Evolutionary conservation across 2,797 vertebrate genomes (phyloP).

Genomic region (Todus mexicanus): DNA sequence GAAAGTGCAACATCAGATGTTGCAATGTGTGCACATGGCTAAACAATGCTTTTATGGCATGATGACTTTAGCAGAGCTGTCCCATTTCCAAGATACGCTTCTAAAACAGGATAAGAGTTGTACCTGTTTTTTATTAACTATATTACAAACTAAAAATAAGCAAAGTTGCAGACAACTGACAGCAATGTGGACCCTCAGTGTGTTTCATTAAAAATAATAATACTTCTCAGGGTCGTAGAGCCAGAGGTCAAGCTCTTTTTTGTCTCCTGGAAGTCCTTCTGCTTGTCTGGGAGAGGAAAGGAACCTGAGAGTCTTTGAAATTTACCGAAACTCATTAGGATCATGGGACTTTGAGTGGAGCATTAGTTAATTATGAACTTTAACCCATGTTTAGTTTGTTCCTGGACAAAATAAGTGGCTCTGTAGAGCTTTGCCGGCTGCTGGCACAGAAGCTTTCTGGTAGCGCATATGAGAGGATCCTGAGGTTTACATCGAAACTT

Average conservation of each 20-base stretch:
- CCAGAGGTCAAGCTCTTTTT: not conserved
- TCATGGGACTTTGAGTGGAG: not conserved
- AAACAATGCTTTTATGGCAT: conserved; percentile 7
- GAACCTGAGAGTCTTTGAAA: not conserved
- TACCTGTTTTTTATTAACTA: conserved; percentile 45
- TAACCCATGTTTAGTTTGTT: not conserved
- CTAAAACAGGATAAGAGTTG: not conserved
- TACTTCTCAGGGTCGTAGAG: not conserved
- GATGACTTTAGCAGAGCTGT: conserved; percentile 4
- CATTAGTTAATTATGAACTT: not conserved
- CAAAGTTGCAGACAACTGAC: not conserved
- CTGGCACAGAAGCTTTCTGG: not conserved
- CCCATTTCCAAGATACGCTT: not conserved
- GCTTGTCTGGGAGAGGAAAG: not conserved
- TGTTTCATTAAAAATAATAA: conserved; percentile 28
- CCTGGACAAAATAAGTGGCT: not conserved
- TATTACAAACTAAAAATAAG: conserved; percentile 26
- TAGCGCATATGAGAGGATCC: not conserved
- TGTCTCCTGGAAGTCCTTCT: not conserved
- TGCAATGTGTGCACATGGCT: not conserved
- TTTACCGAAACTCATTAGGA: not conserved
- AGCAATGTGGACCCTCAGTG: not conserved
- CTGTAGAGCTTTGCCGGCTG: not conserved
- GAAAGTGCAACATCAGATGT: not conserved
- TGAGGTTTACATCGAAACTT: not conserved